Evolutionary conservation across 2,888 invertebrate species (phyloP).

Genomic region (Polydrusus cervinus): DNA sequence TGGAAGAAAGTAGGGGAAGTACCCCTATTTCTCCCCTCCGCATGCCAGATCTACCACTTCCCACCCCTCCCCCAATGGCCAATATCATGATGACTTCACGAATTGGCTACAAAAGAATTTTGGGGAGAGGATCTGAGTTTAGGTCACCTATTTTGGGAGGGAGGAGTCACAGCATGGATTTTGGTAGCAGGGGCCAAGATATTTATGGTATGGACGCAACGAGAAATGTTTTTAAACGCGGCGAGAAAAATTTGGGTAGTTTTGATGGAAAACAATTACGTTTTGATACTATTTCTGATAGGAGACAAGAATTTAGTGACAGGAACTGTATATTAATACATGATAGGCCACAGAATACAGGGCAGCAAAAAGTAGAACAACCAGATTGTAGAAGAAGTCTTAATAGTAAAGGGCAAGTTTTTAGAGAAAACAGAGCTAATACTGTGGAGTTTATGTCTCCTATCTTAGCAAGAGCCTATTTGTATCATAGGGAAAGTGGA

Average conservation of each 20-base stretch:
- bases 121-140: slow-evolving; percentile 57
- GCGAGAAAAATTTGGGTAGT: not conserved
- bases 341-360: not conserved
- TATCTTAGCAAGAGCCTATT: slow-evolving; percentile 44
- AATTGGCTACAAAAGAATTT: slow-evolving; percentile 65
- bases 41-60: slow-evolving; percentile 67
- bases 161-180: slow-evolving; percentile 51
- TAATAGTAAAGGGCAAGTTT: slow-evolving; percentile 12
- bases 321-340: not conserved
- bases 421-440: slow-evolving; percentile 26
- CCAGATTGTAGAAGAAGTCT: slow-evolving; percentile 8
- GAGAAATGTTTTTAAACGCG: not conserved
- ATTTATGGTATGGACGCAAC: not conserved
- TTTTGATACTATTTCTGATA: not conserved
- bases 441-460: slow-evolving; percentile 48
- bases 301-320: not conserved
- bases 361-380: not conserved
- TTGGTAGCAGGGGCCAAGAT: slow-evolving; percentile 25
- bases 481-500: slow-evolving; percentile 36
- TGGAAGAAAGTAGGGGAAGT: slow-evolving; percentile 8
- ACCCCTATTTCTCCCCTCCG: slow-evolving; percentile 61
- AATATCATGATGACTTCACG: slow-evolving; percentile 69
- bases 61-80: slow-evolving; percentile 70
- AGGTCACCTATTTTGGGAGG: slow-evolving; percentile 59
- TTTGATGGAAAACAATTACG: slow-evolving; percentile 1